phyloP scores from a whole-genome alignment of 2,888 invertebrate species.

The Minunthozetes semirufus region DNA sequence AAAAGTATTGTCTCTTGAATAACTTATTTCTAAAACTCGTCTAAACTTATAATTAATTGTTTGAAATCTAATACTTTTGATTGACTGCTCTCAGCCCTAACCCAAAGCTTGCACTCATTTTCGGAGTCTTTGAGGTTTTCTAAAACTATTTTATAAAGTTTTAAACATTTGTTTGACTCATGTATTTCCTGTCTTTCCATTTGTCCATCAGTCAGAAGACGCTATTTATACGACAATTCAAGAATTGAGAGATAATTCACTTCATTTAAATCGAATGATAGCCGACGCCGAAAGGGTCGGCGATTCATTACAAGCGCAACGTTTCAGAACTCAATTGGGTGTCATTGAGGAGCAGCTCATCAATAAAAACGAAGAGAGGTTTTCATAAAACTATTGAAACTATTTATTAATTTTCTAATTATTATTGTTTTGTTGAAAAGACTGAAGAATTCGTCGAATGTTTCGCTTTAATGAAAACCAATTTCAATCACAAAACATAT shows the following conservation, averaged over 20 bases:
- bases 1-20: no score
- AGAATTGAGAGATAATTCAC: slow-evolving; percentile 46
- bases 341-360: slow-evolving; percentile 15
- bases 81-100: neutral
- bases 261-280: slow-evolving; percentile 45
- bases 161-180: slow-evolving; percentile 12
- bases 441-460: slow-evolving; percentile 1
- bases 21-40: neutral
- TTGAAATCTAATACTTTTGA: slow-evolving; percentile 6
- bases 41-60: neutral
- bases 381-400: neutral
- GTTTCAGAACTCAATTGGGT: neutral
- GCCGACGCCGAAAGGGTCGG: slow-evolving; percentile 43
- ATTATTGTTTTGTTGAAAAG: neutral
- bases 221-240: slow-evolving; percentile 48
- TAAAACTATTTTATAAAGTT: neutral
- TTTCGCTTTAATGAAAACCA: neutral
- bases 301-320: slow-evolving; percentile 8
- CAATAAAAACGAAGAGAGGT: slow-evolving; percentile 17
- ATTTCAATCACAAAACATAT: neutral
- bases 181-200: neutral
- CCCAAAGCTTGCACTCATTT: neutral
- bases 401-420: neutral
- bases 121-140: neutral
- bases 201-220: slow-evolving; percentile 45